A percentile compares a stretch with the other conserved stretches of the same genome.
These are phyloP conservation scores for Lemur catta DNA, from an alignment of 2,797 vertebrate genomes.

Conservation along the genomic window DNA sequence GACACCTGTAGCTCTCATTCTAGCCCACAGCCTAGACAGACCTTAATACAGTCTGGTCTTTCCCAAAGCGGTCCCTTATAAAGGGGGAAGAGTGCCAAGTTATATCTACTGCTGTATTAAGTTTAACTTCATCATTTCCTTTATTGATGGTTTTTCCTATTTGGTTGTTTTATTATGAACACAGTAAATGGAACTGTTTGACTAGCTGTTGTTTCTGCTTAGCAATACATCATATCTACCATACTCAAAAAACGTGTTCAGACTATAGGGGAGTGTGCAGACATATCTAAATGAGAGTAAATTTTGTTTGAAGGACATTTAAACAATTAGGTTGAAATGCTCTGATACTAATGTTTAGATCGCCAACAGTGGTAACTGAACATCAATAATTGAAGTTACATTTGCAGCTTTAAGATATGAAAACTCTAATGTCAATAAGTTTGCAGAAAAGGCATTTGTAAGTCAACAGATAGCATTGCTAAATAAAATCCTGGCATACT, in stretches of 20 bases:
- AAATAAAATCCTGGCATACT: neutral
- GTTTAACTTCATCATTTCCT: neutral
- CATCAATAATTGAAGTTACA: neutral
- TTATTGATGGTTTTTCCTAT: neutral
- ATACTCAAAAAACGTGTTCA: neutral
- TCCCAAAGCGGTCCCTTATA: neutral
- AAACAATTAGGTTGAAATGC: constrained; percentile 8
- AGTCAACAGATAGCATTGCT: neutral
- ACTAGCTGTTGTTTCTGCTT: constrained; percentile 41
- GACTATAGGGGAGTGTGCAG: neutral
- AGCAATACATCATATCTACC: neutral
- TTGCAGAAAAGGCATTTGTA: neutral
- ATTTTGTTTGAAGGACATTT: constrained; percentile 25
- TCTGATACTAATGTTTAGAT: constrained; percentile 49
- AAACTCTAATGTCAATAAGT: constrained; percentile 12
- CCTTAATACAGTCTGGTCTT: neutral
- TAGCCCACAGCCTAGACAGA: neutral
- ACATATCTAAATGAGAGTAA: neutral
- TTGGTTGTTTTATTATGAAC: constrained; percentile 2
- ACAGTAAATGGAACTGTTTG: constrained; percentile 22
- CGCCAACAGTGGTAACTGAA: neutral
- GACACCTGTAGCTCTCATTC: neutral
- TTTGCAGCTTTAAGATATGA: neutral
- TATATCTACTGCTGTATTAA: neutral
- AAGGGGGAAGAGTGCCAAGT: neutral